Conservation (phyloP, 2,888 invertebrate species). For the Aethes cnicana region DNA sequence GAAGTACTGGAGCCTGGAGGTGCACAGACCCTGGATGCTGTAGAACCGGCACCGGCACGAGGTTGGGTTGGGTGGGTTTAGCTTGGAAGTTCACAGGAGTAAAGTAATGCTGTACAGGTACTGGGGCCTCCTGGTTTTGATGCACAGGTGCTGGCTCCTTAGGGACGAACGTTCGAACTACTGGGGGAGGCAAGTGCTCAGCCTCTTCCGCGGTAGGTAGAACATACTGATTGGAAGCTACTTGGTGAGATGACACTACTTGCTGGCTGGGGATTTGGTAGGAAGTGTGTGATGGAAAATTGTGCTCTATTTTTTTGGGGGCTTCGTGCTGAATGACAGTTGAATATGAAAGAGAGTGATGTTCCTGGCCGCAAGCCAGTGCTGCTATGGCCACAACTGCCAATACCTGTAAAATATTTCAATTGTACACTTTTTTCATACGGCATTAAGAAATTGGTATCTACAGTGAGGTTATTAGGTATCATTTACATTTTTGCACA, state of each 20-base stretch:
- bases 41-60: constrained; percentile 9
- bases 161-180: constrained; percentile 18
- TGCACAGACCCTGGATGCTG: background rate
- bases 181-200: constrained; percentile 20
- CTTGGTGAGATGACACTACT: background rate
- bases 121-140: constrained; percentile 18
- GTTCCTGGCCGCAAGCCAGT: constrained; percentile 47
- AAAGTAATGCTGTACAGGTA: constrained; percentile 20
- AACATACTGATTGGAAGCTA: constrained; percentile 1
- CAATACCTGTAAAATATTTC: constrained; percentile 42
- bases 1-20: background rate
- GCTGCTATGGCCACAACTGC: constrained; percentile 40
- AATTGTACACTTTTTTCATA: background rate
- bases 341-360: constrained; percentile 44
- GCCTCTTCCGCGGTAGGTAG: constrained; percentile 19
- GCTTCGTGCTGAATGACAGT: constrained; percentile 51
- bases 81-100: constrained; percentile 20
- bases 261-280: constrained; percentile 11
- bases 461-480: too few relatives aligned
- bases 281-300: constrained; percentile 18
- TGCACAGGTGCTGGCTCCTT: constrained; percentile 25
- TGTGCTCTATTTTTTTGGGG: constrained; percentile 44
- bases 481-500: too few relatives aligned
- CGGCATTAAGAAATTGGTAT: background rate
- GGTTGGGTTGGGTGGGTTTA: constrained; percentile 16